Base-by-base conservation (phyloP, 2,888 invertebrate species). In the Ctenicera cuprea region DNA sequence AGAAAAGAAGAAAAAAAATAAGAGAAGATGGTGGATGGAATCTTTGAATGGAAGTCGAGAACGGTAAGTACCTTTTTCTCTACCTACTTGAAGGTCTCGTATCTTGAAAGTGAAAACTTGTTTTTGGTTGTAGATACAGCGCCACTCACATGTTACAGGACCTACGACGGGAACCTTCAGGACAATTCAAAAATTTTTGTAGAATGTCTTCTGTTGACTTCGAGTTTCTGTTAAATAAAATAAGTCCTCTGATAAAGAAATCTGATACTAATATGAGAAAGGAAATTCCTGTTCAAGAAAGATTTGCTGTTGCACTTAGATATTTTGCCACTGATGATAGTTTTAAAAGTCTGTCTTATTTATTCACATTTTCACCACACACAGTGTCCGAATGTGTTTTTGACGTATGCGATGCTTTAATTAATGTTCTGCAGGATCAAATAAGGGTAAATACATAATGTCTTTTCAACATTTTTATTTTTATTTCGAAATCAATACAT, bases 251-350 rank as follows among this genome's bases (percentile, higher is more conserved):
- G n/a, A 41, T 41, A 41, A 8, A 12, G 18, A 63, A 63, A 20
- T 3, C 7, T 5, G 45, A 45, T 22, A 5, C 66, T 52, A 45
- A 43, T 22, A 3, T 2, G 41, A 41, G 41, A 61, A 33, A 41
- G 14, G 2, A 5, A 1, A 63, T 63, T 20, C 41, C 63, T 3
- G 45, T 26, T 4, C 43, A 63, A 16, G 43, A 41, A 20, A 38
- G 63, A 14, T 11, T 63, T 1, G 63, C 43, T 45, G 45, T 63
- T 5, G 41, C 63, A 41, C 12, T 63, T 1, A 14, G 63, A 63
- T 63, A 20, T 43, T 43, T 63, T 1, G 43, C 63, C 43, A 20
- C 41, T 12, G 63, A 43, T n/a, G 63, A 63, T 12, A 63, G 45
- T 11, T 63, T 12, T 63, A 5, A 0, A 11, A 63, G 43, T 20